Evolutionary conservation across 2,888 invertebrate species (phyloP), one percentile per base, ranked within the genome.

Genomic region (Cactoblastis cactorum): DNA sequence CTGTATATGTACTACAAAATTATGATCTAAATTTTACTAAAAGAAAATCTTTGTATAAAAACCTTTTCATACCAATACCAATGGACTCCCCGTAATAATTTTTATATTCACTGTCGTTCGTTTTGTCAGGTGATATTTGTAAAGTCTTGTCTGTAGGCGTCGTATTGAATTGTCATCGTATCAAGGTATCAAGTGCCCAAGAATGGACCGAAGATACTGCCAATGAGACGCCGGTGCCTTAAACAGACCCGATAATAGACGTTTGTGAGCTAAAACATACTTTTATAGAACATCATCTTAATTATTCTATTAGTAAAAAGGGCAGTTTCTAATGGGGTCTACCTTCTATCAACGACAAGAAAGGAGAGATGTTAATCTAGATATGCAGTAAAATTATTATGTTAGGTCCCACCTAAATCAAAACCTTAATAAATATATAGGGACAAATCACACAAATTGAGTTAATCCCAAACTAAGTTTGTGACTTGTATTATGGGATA

Each of bases 161-260:
- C 62, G 75, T 77, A 84, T 83, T 78, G 80, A 84, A 81, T 81
- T 79, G 82, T 82, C 83, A 79, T 52, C 57, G 51, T 71, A 77
- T 77, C 74, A 73, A 69, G 74, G 74, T 72, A 67, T 77, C 74
- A 73, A 69, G 74, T 74, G 71, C 67, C 68, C 68, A 58, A 58
- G 63, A 67, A 73, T 69, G 71, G 71, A 56, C 55, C 57, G 62
- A 62, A 62, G 73, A 71, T 65, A 69, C 71, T 63, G 74, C 71
- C 77, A 79, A 28, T 9, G 34, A 78, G 72, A 59, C 49, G 65
- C 71, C 71, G 54, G 55, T 62, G 55, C 66, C 67, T 61, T 61
- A 57, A 55, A 58, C 53, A 62, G 56, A 59, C 54, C 54, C 58
- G 59, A 63, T 69, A 68, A 64, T 54, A 43, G 53, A 56, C 49